Evolutionary conservation across 2,113 vertebrate genomes (phyloP), one percentile per base, ranked within the genome.

Genomic region (Arenaria interpres): DNA sequence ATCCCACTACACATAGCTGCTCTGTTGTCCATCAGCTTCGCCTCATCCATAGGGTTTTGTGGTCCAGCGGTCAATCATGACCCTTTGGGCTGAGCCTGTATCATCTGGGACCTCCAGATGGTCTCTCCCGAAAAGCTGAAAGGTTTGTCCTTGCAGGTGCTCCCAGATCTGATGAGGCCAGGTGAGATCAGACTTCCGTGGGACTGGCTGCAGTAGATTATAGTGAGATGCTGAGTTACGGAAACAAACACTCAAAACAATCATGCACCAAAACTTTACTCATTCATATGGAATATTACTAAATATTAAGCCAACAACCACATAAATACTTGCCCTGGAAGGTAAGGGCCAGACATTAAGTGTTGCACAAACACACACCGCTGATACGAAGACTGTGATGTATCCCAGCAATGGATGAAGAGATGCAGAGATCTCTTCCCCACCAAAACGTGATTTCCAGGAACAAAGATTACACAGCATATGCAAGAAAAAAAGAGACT

Each of bases 1-100:
- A 3, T 6, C 81, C 30, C 35, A 5, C 14, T 7, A 56, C 16
- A 30, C 0, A 0, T 0, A 1, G 21, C 35, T 64, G 33, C 54
- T 24, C 24, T 53, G 57, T 68, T 17, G 23, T 24, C 33, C 8
- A 10, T 25, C 41, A 43, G 66, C 20, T 80, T 16, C 45, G 4
- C 64, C 72, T 56, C 27, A 9, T 23, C 51, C 35, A 5, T 2
- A 60, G 33, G 12, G 33, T 85, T 82, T 18, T 51, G 66, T 35
- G 50, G 54, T 13, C 27, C 54, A 45, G 39, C 6, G 46, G 33
- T 64, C 46, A 60, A 5, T 9, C 30, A 17, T 6, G 11, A 28
- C 37, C 48, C 23, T 56, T 46, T 27, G 25, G 81, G 81, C 25
- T 43, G 46, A 48, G 30, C 7, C 14, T 19, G 14, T 13, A 37